Base-by-base conservation (phyloP, 1,140 invertebrate genomes). In the Hermetia illucens region DNA sequence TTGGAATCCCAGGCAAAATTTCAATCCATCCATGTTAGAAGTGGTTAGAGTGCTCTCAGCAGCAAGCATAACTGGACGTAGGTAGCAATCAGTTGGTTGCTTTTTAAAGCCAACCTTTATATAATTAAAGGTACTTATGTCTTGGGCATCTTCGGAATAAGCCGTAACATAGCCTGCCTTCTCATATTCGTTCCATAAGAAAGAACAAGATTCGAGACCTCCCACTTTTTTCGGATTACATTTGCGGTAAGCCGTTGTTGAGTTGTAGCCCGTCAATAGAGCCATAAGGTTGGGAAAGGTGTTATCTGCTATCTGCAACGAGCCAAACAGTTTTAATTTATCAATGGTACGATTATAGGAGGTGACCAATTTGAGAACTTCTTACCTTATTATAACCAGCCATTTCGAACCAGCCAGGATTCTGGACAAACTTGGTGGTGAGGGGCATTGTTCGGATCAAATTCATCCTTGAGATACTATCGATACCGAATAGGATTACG, bases 201-300 rank as follows among this genome's bases (percentile, higher is more conserved):
- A 79, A 2, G 78, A 73, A 50, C 85, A 90, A 24, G 65, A 49
- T 45, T 74, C 68, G 41, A 78, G 48, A 12, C 58, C 62, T 22
- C 63, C 63, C 0, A 57, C 41, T 21, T 50, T 51, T 36, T 51
- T 61, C 3, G 73, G 68, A 37, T 61, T 56, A 47, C 74, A 78
- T 45, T 61, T 52, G 12, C 52, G 40, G 40, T 65, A 55, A 12
- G 68, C 58, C 42, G 63, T 60, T 12, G 47, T 45, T 34, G 61
- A 49, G 53, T 56, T 74, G 30, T 69, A 64, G 2, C 83, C 84
- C 2, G 75, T 79, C 17, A 87, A 57, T 3, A 80, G 57, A 0
- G 83, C 77, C 68, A 88, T 79, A 16, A 89, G 50, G 56, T 89
- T 89, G 0, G 82, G 81, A 52, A 81, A 86, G 1, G 82, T 87